Evolutionary conservation across 2,797 vertebrate genomes (phyloP), one percentile per base, ranked within the genome.

Genomic region (Hirundo rustica): DNA sequence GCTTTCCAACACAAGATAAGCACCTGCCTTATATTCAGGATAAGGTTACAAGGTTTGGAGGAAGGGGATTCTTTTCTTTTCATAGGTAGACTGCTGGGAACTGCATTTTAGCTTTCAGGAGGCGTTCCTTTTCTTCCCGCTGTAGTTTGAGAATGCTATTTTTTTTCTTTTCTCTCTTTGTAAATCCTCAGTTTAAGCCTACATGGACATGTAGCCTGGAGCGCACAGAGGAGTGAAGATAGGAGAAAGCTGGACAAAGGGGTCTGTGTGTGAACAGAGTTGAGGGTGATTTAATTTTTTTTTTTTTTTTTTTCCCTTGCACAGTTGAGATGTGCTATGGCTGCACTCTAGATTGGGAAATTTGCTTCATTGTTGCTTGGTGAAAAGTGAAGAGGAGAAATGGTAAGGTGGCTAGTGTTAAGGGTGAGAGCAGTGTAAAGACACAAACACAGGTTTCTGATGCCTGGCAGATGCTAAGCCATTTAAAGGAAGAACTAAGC

Each of bases 401-500:
- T 62, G 19, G 14, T 60, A 29, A 73, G 32, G 47, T 68, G 25
- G 21, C 18, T 65, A 13, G 16, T 21, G n/a, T 62, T 88, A 61
- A 72, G 62, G 53, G 26, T 54, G 34, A 80, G 70, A 58, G 10
- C 50, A 16, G 3, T n/a, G 7, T 77, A 27, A 51, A 70, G 79
- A 73, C 53, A 84, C 21, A 66, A 70, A 78, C 44, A 9, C 47
- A n/a, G 55, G 32, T 47, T 85, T 93, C 66, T 85, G 73, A 36
- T 72, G 70, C 44, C 51, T 70, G 65, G 23, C 51, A 62, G 45
- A 55, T 87, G 42, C 58, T 85, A 92, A 94, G 62, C 89, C 47
- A 4, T 91, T 96, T 89, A 85, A 76, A 92, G 53, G 42, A 85
- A 77, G 44, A 72, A 51, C 55, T 83, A 89, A 95, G 88, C 93